Evolutionary conservation across 2,113 vertebrate genomes (phyloP).

Genomic region (Rhipidura dahli): DNA sequence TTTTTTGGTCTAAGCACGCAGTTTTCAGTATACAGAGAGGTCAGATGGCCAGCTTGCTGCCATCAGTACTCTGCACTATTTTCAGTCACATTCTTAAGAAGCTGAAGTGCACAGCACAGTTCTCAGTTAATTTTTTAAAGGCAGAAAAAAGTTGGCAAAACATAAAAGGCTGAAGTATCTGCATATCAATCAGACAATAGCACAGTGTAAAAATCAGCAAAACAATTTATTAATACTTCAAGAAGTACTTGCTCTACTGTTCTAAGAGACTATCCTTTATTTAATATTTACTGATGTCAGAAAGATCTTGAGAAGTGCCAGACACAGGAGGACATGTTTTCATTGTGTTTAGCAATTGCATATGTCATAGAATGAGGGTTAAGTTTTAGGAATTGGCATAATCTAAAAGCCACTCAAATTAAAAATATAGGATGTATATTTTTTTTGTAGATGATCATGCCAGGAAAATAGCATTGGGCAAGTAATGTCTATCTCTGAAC

Average conservation of each 20-base stretch:
- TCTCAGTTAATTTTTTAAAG: neutral
- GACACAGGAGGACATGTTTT: neutral
- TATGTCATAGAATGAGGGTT: neutral
- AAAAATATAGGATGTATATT: neutral
- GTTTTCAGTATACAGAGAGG: neutral
- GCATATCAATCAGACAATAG: neutral
- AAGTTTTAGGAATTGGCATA: neutral
- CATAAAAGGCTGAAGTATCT: neutral
- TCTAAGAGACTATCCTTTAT: neutral
- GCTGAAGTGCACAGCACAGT: neutral
- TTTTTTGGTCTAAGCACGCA: neutral
- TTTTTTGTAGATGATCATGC: neutral
- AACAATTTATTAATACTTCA: neutral
- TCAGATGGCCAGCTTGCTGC: neutral
- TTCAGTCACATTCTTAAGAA: neutral
- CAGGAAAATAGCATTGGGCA: neutral
- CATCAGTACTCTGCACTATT: neutral
- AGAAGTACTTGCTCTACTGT: neutral
- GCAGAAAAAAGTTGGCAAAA: neutral
- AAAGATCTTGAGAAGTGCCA: neutral
- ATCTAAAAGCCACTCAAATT: neutral
- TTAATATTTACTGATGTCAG: neutral
- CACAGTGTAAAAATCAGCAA: neutral
- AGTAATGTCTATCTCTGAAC: neutral
- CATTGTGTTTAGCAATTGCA: neutral